phyloP scores from a whole-genome alignment of 2,888 invertebrate genomes.

The Drosophila tripunctata region DNA sequence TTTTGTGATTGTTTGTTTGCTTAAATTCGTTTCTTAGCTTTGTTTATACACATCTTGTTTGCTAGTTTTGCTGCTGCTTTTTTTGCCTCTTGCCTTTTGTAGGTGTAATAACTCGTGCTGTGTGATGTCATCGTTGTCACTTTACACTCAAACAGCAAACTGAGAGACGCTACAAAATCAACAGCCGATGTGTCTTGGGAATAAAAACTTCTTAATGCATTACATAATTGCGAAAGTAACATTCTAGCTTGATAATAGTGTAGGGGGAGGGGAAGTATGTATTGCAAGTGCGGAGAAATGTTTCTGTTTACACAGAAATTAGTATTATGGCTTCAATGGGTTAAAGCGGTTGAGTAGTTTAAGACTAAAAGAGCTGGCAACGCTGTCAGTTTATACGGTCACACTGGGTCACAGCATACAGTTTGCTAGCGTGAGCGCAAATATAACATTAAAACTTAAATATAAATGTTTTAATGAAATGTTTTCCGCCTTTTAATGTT shows the following conservation, averaged over 20 bases:
- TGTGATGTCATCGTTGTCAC: slow-evolving; percentile 68
- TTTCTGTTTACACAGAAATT: not conserved
- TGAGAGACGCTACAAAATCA: slow-evolving; percentile 7
- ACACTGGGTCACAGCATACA: not conserved
- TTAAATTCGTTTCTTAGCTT: slow-evolving; percentile 55
- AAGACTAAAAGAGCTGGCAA: not conserved
- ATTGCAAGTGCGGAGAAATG: not conserved
- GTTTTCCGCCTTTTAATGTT: not conserved
- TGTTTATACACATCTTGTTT: slow-evolving; percentile 56
- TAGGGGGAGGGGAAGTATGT: not conserved
- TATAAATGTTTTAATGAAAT: no score
- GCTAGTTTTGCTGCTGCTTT: slow-evolving; percentile 35
- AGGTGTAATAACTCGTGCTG: slow-evolving; percentile 52
- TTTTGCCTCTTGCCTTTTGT: slow-evolving; percentile 40
- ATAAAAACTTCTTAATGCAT: slow-evolving; percentile 8
- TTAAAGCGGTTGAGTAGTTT: not conserved
- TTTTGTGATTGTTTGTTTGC: slow-evolving; percentile 61
- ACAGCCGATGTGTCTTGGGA: not conserved
- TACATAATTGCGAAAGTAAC: slow-evolving; percentile 1
- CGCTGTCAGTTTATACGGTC: not conserved
- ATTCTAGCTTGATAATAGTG: no score
- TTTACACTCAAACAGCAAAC: slow-evolving; percentile 41
- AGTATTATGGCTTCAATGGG: not conserved
- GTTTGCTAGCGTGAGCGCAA: no score
- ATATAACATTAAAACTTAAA: no score